Conservation (phyloP, 2,797 vertebrate species). For the Myotis myotis region DNA sequence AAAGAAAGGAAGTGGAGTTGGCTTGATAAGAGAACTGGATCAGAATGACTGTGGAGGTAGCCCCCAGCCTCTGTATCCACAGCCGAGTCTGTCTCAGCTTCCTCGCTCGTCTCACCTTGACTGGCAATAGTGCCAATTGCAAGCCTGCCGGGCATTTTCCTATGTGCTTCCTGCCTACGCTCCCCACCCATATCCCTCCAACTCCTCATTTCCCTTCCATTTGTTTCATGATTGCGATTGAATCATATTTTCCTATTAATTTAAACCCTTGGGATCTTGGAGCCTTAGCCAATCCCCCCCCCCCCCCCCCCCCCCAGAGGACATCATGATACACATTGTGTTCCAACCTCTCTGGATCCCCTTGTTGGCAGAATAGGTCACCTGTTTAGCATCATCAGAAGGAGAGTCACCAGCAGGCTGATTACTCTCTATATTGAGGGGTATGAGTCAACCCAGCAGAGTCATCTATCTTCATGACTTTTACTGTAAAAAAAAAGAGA, state of each 20-base stretch:
- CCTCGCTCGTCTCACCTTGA: background rate
- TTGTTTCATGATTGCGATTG: constrained; percentile 17
- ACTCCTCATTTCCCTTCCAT: constrained; percentile 27
- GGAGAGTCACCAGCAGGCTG: constrained; percentile 1
- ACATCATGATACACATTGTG: background rate
- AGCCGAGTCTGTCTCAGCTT: background rate
- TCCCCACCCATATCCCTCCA: background rate
- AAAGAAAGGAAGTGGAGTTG: background rate
- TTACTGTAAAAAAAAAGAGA: background rate
- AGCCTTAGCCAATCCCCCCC: background rate
- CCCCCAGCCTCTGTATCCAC: background rate
- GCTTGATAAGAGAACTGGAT: background rate
- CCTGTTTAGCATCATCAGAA: background rate
- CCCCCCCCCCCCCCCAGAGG: background rate
- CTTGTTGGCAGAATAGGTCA: constrained; percentile 34
- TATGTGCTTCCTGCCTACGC: background rate
- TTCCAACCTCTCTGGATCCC: background rate
- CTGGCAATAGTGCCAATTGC: background rate
- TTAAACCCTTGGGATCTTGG: constrained; percentile 45
- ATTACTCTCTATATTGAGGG: background rate
- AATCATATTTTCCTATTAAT: constrained; percentile 59
- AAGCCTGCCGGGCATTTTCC: constrained; percentile 20
- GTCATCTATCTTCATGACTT: constrained; percentile 39
- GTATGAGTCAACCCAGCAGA: constrained; percentile 53
- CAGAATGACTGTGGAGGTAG: background rate